phyloP scores from a whole-genome alignment of 2,797 vertebrate genomes.

The Argya squamiceps region DNA sequence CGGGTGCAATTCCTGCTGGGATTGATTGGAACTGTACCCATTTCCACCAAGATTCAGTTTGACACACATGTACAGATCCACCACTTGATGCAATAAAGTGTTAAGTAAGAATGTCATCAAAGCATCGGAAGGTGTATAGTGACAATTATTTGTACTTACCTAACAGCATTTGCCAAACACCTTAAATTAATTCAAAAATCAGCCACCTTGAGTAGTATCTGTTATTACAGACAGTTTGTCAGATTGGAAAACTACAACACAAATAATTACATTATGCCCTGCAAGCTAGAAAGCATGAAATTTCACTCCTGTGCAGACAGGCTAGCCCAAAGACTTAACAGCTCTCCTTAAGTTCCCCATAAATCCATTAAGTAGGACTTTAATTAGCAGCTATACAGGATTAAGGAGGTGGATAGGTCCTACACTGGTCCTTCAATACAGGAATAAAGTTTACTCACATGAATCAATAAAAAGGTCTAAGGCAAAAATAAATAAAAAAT shows the following conservation, averaged over 20 bases:
- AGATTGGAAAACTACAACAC: neutral
- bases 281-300: neutral
- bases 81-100: neutral
- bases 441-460: neutral
- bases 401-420: neutral
- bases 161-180: neutral
- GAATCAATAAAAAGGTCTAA: neutral
- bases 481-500: neutral
- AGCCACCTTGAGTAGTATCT: neutral
- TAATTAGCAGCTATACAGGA: neutral
- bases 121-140: neutral
- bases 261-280: neutral
- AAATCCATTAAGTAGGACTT: slow-evolving; percentile 6
- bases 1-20: neutral
- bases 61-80: neutral
- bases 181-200: neutral
- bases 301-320: neutral
- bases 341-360: neutral
- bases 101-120: neutral
- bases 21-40: neutral
- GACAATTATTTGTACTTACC: neutral
- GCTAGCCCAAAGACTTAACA: neutral
- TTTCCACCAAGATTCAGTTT: neutral
- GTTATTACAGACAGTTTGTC: neutral
- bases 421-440: neutral